Conservation (phyloP, 1,140 invertebrate species). For the Hydropsyche tenuis region DNA sequence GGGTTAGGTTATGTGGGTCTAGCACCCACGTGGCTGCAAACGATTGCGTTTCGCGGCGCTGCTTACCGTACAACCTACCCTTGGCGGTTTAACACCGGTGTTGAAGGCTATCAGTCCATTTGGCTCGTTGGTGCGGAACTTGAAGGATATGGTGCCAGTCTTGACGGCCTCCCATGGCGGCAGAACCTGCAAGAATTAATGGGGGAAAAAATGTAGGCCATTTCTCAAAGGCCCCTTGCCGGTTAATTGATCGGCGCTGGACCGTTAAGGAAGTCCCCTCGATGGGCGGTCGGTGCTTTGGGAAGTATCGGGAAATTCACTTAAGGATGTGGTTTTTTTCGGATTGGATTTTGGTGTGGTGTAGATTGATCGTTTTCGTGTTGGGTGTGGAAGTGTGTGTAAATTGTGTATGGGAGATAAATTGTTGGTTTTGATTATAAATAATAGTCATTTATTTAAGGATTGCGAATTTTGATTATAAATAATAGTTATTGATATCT, state of each 20-base stretch:
- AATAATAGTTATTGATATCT: no score
- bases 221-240: no score
- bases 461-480: no score
- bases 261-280: conserved; percentile 23
- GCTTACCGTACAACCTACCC: conserved; percentile 70
- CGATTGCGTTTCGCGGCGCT: conserved; percentile 54
- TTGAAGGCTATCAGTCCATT: conserved; percentile 94
- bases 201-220: background rate
- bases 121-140: conserved; percentile 92
- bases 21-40: conserved; percentile 33
- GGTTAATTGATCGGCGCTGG: conserved; percentile 26
- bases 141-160: conserved; percentile 88
- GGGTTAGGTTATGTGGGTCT: conserved; percentile 43
- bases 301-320: no score
- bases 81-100: conserved; percentile 76
- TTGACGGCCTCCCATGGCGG: conserved; percentile 88
- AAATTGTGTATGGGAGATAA: background rate
- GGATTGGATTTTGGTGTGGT: no score
- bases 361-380: no score
- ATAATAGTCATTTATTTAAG: no score
- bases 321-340: no score
- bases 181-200: conserved; percentile 69
- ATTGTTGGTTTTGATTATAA: no score
- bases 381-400: no score
- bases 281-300: conserved; percentile 8